Evolutionary conservation across 2,113 vertebrate genomes (phyloP).

Genomic region (Hassar affinis): DNA sequence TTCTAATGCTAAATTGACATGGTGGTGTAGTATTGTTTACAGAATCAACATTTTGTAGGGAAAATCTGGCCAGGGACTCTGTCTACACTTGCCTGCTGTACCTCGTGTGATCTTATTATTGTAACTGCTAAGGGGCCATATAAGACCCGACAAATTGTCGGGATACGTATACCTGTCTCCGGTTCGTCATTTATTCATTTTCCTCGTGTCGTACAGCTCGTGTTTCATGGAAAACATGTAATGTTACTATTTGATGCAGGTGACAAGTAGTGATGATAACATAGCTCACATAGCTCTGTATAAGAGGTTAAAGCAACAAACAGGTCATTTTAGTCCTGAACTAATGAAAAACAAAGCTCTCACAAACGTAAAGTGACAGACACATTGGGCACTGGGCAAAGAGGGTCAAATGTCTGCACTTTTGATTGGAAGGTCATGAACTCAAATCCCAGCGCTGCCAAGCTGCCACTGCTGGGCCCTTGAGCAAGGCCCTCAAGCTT

Average conservation of each 20-base stretch:
- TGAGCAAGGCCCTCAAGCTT: too few species aligned
- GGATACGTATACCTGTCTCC: slow-evolving; percentile 22
- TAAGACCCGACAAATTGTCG: slow-evolving; percentile 40
- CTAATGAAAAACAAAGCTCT: slow-evolving; percentile 18
- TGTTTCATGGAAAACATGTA: slow-evolving; percentile 34
- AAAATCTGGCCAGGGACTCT: slow-evolving; percentile 52
- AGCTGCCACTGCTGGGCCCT: too few species aligned
- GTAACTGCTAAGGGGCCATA: slow-evolving; percentile 56
- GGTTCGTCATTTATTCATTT: slow-evolving; percentile 36
- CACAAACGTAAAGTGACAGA: background rate
- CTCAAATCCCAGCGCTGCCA: too few species aligned
- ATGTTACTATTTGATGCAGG: slow-evolving; percentile 8
- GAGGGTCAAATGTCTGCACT: background rate
- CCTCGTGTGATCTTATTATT: slow-evolving; percentile 57
- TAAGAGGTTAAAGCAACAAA: slow-evolving; percentile 17
- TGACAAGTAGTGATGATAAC: slow-evolving; percentile 42
- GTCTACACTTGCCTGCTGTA: slow-evolving; percentile 41
- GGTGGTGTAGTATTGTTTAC: slow-evolving; percentile 57
- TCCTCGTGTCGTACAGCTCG: slow-evolving; percentile 14
- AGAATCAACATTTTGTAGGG: slow-evolving; percentile 58
- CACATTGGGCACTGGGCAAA: background rate
- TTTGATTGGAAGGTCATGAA: background rate
- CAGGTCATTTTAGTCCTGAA: slow-evolving; percentile 9
- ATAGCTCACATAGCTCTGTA: slow-evolving; percentile 4
- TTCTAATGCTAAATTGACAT: slow-evolving; percentile 51